Base-by-base conservation (phyloP, 2,888 invertebrate genomes). In the Megastigmus dorsalis region DNA sequence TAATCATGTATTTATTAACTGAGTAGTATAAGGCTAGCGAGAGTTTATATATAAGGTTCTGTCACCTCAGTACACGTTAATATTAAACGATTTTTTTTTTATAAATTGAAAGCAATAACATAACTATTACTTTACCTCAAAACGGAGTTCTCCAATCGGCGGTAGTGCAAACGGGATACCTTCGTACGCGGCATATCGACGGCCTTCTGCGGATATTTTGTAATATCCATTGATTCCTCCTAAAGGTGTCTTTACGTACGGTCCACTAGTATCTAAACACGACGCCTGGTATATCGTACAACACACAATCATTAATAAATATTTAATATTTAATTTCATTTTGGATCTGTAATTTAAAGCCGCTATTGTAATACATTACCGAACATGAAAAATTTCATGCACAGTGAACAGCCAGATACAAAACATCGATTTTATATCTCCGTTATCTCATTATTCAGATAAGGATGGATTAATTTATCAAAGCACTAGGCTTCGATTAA, bases 131-230 rank as follows among this genome's bases (percentile, higher is more conserved):
- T 63, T 72, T 77, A 84, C 85, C 80, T 82, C 79, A 75, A 85
- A 85, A 54, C 85, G 79, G n/a, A 81, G 76, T 36, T 82, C 77
- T 9, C 83, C 84, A 26, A 79, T 67, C 3, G 85, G 85, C 9
- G 50, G 26, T 26, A 80, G 43, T 13, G 84, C 85, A 65, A 83
- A 85, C 3, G 85, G 85, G 15, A 85, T 81, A 1, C 85, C 83
- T 72, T 84, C 81, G 54, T 81, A 85, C 3, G 83, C 82, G 26
- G 79, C 77, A n/a, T 79, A 84, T 28, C 74, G 77, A 30, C 80
- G 78, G 23, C 83, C 26, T 23, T 50, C 10, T 9, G 9, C 7
- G 4, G 50, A 50, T 7, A 1, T 23, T 50, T 50, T 26, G 26
- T 26, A 50, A 50, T 50, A 50, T 10, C 50, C 50, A 13, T 50